Conservation (phyloP, 2,113 vertebrate genomes). For the Capra hircus region DNA sequence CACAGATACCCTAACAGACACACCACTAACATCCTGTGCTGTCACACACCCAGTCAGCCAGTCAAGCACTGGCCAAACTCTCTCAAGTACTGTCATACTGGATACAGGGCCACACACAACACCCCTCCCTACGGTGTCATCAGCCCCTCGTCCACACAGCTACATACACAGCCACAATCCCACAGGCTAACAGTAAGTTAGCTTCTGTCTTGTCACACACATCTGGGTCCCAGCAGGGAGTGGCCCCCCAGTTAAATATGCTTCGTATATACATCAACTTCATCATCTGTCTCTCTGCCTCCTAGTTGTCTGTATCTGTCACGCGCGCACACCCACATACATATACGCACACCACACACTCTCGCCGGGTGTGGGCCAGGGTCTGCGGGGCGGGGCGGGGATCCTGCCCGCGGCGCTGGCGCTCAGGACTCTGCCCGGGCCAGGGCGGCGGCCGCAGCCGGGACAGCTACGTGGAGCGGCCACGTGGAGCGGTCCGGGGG, state of each 20-base stretch:
- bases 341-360: not conserved
- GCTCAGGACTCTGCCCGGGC: constrained; percentile 43
- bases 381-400: not conserved
- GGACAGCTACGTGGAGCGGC: constrained; percentile 69
- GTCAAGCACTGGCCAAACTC: not conserved
- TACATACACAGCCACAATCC: not conserved
- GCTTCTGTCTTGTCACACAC: not conserved
- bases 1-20: not conserved
- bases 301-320: not conserved
- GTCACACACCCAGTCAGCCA: not conserved
- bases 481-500: constrained; percentile 69
- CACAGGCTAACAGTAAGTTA: not conserved
- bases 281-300: not conserved
- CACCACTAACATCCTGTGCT: no score
- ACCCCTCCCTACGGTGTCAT: not conserved
- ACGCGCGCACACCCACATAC: not conserved
- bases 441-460: constrained; percentile 47
- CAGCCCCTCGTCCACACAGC: not conserved
- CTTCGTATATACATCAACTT: not conserved
- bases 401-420: not conserved
- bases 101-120: not conserved
- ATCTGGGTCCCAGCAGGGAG: not conserved
- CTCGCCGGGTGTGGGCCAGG: not conserved
- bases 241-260: not conserved
- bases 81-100: not conserved